Conservation (phyloP, 2,113 vertebrate species). For the Calidris pygmaea region DNA sequence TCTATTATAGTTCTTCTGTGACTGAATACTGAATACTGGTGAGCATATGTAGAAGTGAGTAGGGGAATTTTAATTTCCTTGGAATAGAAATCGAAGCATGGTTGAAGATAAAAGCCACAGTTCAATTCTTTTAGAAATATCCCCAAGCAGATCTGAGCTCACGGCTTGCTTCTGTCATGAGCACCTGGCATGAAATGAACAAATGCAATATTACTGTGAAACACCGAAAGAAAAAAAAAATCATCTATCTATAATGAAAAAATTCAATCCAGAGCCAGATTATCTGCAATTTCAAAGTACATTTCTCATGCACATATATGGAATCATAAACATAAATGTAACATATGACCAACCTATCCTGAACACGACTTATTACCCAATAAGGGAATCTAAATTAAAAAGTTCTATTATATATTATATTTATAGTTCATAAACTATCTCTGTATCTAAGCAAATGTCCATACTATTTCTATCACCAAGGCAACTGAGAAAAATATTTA, state of each 20-base stretch:
- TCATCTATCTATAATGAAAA: background rate
- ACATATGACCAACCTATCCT: background rate
- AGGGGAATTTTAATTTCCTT: background rate
- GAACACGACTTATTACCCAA: background rate
- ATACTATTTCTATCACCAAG: background rate
- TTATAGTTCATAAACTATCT: background rate
- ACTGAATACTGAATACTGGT: background rate
- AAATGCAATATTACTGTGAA: background rate
- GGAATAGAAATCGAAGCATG: background rate
- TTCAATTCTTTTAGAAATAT: background rate
- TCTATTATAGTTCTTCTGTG: background rate
- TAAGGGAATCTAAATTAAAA: background rate
- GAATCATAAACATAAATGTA: background rate
- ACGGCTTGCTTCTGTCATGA: background rate
- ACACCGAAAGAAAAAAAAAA: background rate
- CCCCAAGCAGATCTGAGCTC: background rate
- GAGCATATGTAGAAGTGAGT: background rate
- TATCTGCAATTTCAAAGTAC: background rate
- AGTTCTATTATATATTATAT: background rate
- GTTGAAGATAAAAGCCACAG: background rate
- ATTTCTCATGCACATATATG: background rate
- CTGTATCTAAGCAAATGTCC: background rate
- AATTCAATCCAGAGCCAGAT: background rate
- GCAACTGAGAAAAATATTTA: background rate
- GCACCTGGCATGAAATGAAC: background rate